Conservation (phyloP, 2,797 vertebrate species). For the Amphiprion clarkii region DNA sequence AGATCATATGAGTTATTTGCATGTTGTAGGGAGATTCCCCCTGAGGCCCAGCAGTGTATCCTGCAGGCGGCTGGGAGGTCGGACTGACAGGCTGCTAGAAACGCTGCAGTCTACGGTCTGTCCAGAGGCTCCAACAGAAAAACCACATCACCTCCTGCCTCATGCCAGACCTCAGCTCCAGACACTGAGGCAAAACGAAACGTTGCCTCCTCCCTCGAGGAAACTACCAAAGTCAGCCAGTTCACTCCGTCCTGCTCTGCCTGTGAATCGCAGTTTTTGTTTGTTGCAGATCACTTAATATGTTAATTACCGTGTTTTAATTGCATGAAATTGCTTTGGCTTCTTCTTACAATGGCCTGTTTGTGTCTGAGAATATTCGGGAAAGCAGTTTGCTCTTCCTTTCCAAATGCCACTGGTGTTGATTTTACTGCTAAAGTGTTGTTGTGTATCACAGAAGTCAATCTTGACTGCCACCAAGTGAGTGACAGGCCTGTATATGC, state of each 20-base stretch:
- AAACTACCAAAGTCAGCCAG: conserved; percentile 13
- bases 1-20: neutral
- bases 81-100: conserved; percentile 35
- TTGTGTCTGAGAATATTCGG: neutral
- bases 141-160: conserved; percentile 25
- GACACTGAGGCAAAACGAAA: conserved; percentile 18
- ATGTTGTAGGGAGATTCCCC: neutral
- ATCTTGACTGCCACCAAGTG: conserved; percentile 53
- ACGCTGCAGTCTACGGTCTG: conserved; percentile 11
- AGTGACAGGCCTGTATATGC: conserved; percentile 47
- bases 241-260: neutral
- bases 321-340: neutral
- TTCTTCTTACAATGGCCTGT: conserved; percentile 1
- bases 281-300: neutral
- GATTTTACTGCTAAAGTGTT: conserved; percentile 29
- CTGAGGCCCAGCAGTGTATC: neutral
- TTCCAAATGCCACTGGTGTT: conserved; percentile 52
- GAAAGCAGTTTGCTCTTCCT: neutral
- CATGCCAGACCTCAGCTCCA: conserved; percentile 38
- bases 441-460: conserved; percentile 45
- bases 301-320: neutral
- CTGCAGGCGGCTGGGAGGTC: conserved; percentile 19
- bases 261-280: neutral
- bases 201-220: neutral
- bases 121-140: conserved; percentile 38